Percentiles rank a stretch among this genome's conserved stretches.
phyloP scores from a whole-genome alignment of 2,797 vertebrate genomes.

The Melanogrammus aeglefinus region DNA sequence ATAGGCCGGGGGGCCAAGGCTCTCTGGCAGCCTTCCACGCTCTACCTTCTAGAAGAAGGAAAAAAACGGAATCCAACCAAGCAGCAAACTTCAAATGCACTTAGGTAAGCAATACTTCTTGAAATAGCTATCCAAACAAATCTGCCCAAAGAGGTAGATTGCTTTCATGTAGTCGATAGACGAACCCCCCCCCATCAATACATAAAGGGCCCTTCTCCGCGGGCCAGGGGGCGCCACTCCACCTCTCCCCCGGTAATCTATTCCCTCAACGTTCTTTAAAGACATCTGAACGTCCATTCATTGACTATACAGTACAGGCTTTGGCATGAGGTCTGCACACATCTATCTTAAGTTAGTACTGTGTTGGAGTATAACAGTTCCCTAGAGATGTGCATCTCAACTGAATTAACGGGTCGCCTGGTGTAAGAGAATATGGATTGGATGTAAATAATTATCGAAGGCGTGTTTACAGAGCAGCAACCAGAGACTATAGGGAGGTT shows the following conservation, averaged over 20 bases:
- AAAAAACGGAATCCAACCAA: constrained; percentile 18
- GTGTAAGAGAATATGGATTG: constrained; percentile 40
- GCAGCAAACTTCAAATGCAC: constrained; percentile 15
- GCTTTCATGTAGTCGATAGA: constrained; percentile 39
- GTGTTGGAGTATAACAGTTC: neutral
- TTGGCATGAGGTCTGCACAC: neutral
- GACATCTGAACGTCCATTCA: neutral
- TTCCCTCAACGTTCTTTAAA: constrained; percentile 20
- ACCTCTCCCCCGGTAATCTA: constrained; percentile 33
- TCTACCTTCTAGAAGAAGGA: constrained; percentile 10
- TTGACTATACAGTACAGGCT: neutral
- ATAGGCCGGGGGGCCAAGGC: constrained; percentile 22
- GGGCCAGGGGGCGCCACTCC: constrained; percentile 36
- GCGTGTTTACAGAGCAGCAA: constrained; percentile 36
- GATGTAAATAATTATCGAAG: constrained; percentile 44
- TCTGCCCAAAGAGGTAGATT: constrained; percentile 19
- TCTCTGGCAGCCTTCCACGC: constrained; percentile 2
- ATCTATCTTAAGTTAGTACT: neutral
- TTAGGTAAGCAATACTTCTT: constrained; percentile 28
- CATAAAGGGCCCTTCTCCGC: constrained; percentile 37
- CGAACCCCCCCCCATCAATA: constrained; percentile 36
- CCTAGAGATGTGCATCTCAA: constrained; percentile 13
- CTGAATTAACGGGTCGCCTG: constrained; percentile 33
- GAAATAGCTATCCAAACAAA: constrained; percentile 30
- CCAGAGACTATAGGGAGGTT: neutral